phyloP scores from a whole-genome alignment of 1,140 invertebrate species.

The Theocolax elegans region DNA sequence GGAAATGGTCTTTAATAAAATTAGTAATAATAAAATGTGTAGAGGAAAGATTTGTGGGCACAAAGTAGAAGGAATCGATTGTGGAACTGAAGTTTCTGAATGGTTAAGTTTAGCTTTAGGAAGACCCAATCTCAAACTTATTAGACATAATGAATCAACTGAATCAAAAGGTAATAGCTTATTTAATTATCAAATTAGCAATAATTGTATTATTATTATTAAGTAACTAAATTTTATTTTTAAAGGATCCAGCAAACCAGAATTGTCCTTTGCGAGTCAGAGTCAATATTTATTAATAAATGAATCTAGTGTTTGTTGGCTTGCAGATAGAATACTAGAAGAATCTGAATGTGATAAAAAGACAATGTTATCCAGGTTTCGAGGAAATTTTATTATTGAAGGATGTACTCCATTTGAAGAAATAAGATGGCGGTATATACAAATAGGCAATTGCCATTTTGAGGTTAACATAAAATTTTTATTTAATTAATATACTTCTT shows the following conservation, averaged over 20 bases:
- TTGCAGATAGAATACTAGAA: conserved; percentile 72
- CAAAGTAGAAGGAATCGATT: conserved; percentile 81
- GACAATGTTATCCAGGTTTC: conserved; percentile 73
- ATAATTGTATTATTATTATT: neutral
- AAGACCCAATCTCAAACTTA: conserved; percentile 74
- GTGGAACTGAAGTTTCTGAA: conserved; percentile 79
- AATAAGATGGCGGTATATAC: conserved; percentile 76
- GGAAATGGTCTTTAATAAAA: conserved; percentile 43
- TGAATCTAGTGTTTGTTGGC: conserved; percentile 78
- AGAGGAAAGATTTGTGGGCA: conserved; percentile 88
- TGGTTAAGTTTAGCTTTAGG: conserved; percentile 81
- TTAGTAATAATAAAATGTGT: conserved; percentile 68
- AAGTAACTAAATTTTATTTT: conserved; percentile 33
- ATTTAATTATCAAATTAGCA: conserved; percentile 36
- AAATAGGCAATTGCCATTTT: conserved; percentile 77
- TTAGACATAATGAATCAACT: conserved; percentile 69
- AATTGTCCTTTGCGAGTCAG: conserved; percentile 85
- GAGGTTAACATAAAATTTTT: conserved; percentile 64
- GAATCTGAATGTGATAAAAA: conserved; percentile 66
- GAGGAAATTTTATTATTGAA: conserved; percentile 77
- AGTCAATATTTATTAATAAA: conserved; percentile 89
- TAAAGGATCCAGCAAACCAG: conserved; percentile 56
- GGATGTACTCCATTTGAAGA: conserved; percentile 78
- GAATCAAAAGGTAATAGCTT: conserved; percentile 47
- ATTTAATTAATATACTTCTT: neutral